Base-by-base conservation (phyloP, 2,113 vertebrate genomes). In the Pomatostomus ruficeps region DNA sequence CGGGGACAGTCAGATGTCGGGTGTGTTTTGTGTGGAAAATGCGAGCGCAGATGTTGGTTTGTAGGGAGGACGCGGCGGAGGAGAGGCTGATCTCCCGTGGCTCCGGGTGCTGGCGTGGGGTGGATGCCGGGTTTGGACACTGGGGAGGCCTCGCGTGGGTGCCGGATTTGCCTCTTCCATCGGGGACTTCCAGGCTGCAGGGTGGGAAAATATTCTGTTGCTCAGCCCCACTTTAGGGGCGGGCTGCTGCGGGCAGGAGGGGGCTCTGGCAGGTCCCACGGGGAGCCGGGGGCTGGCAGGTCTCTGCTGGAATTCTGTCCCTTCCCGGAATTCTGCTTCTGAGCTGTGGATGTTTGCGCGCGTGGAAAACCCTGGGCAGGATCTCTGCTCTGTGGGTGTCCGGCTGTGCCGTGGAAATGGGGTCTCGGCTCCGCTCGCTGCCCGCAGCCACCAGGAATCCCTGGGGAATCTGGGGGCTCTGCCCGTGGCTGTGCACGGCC, bases 221-320 rank as follows among this genome's bases (percentile, higher is more conserved):
- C 46, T 73, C 7, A 1, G 45, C 23, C 33, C 9, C 9, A 0
- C 31, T 57, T 25, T 2, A 8, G 33, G 31, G 20, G 36, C 22
- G 54, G 45, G 62, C 84, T 86, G 54, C 54, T 43, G 38, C 36
- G 0, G 68, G 42, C 70, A 10, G 38, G 49, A n/a, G 35, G 45
- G 79, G 59, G 20, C 36, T 91, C 70, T 8, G 74, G 63, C 40
- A 20, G 42, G 15, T 74, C 85, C 76, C 15, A 0, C 1, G 3
- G 57, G 65, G 33, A 9, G 3, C 12, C 5, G 12, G 33, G 62
- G 33, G 51, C 59, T 84, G 89, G 10, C 5, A 8, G 24, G 8
- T 49, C 71, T 58, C 42, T 67, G 57, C 57, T 1, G 1, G 20
- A n/a, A n/a, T n/a, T n/a, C n/a, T 0, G 0, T 55, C 45, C 33